These are phyloP conservation scores for Cydia splendana DNA, from an alignment of 1,140 invertebrate genomes.

Conservation along the genomic window DNA sequence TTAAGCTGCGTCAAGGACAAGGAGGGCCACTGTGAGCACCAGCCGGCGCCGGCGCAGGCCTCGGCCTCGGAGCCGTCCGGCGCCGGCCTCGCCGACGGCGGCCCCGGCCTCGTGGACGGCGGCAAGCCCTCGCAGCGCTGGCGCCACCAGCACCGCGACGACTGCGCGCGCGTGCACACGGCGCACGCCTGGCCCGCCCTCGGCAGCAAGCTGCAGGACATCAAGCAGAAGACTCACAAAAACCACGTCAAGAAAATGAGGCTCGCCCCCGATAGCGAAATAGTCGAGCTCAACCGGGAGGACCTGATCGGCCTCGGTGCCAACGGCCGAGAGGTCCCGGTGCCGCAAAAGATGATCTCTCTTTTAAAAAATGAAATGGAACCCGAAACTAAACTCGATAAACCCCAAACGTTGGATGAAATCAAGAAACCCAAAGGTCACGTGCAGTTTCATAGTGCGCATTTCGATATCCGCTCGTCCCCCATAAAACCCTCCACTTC, in stretches of 20 bases:
- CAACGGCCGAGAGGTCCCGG: neutral
- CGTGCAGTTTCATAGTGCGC: constrained; percentile 66
- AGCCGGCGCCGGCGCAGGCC: constrained; percentile 41
- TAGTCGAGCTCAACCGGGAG: constrained; percentile 45
- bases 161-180: constrained; percentile 52
- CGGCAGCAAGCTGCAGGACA: constrained; percentile 49
- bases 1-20: constrained; percentile 66
- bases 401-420: neutral
- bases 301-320: constrained; percentile 37
- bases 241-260: constrained; percentile 49
- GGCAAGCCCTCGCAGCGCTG: constrained; percentile 35
- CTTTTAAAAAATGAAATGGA: constrained; percentile 5
- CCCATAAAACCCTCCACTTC: constrained; percentile 71
- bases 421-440: constrained; percentile 46
- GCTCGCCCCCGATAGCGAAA: constrained; percentile 42
- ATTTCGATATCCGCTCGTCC: constrained; percentile 73
- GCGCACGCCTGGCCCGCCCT: constrained; percentile 54
- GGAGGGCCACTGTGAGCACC: constrained; percentile 64
- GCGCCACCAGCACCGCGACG: constrained; percentile 41
- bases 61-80: constrained; percentile 51
- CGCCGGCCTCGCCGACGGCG: constrained; percentile 46
- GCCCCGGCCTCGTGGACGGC: neutral
- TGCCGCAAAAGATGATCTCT: neutral
- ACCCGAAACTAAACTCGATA: neutral
- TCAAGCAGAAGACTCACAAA: constrained; percentile 43